Evolutionary conservation across 2,888 invertebrate species (phyloP).

Genomic region (Ommatoiulus sabulosus): DNA sequence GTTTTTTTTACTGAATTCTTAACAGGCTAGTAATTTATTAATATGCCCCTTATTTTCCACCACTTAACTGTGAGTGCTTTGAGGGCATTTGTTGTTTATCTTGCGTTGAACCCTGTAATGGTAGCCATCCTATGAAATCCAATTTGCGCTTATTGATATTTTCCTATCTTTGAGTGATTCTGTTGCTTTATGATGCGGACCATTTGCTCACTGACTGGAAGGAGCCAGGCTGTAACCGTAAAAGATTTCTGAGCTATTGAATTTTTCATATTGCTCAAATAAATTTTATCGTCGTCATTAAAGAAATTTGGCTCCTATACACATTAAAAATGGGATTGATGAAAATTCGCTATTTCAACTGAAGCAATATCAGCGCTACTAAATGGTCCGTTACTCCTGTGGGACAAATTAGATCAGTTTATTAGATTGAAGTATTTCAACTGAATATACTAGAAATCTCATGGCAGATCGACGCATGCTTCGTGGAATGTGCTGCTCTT

Average conservation of each 20-base stretch:
- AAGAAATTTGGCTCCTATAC: background rate
- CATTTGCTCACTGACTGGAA: constrained; percentile 35
- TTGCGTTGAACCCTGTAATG: background rate
- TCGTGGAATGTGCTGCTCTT: background rate
- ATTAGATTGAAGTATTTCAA: background rate
- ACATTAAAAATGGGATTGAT: background rate
- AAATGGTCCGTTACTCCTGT: background rate
- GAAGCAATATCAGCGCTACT: background rate
- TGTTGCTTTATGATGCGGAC: background rate
- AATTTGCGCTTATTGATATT: background rate
- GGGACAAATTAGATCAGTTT: constrained; percentile 36
- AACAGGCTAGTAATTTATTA: background rate
- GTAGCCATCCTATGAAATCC: background rate
- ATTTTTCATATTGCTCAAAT: constrained; percentile 40
- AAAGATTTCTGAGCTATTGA: constrained; percentile 14
- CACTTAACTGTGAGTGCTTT: background rate
- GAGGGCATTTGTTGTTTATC: background rate
- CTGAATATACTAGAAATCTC: background rate
- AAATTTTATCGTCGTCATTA: background rate
- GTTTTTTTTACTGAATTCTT: too few species aligned
- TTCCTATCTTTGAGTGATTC: constrained; percentile 3
- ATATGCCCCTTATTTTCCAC: background rate
- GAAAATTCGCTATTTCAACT: background rate
- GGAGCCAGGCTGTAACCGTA: background rate
- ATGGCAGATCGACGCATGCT: background rate